A percentile compares a stretch with the other conserved stretches of the same genome.
These are phyloP conservation scores for Gobio gobio DNA, from an alignment of 2,113 vertebrate genomes.

Conservation along the genomic window DNA sequence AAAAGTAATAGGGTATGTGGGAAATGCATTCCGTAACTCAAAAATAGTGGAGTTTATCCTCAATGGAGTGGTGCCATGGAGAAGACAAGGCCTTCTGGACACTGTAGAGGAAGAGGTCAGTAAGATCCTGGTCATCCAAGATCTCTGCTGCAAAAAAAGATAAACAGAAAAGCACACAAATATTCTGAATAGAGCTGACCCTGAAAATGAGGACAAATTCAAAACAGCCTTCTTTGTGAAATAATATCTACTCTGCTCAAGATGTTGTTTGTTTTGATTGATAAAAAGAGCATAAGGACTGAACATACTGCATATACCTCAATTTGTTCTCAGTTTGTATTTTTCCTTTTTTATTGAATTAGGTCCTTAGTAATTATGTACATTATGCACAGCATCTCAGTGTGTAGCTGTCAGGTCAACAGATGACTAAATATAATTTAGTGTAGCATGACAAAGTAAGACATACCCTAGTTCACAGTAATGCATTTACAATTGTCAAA, in stretches of 20 bases:
- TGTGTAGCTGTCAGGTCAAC: neutral
- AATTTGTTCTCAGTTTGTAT: neutral
- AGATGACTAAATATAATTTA: neutral
- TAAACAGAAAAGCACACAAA: neutral
- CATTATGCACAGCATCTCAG: neutral
- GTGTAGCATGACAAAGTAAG: neutral
- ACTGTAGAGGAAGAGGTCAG: slow-evolving; percentile 77
- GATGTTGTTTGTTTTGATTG: neutral
- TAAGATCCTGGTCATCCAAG: slow-evolving; percentile 51
- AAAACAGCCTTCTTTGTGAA: neutral
- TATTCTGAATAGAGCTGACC: neutral
- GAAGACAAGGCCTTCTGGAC: slow-evolving; percentile 72
- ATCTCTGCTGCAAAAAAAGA: neutral
- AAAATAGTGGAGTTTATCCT: slow-evolving; percentile 83
- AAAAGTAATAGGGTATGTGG: slow-evolving; percentile 78
- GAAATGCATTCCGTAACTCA: slow-evolving; percentile 81
- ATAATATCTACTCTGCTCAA: neutral
- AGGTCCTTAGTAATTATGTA: neutral
- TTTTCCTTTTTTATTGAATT: neutral
- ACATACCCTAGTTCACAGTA: neutral
- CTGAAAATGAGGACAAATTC: neutral
- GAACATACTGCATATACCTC: neutral
- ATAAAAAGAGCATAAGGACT: neutral
- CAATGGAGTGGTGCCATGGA: slow-evolving; percentile 80
- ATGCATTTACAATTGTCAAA: neutral